A percentile compares a stretch with the other conserved stretches of the same genome.
Evolutionary conservation across 1,140 invertebrate species (phyloP).

Genomic region (Kradibia gibbosae): DNA sequence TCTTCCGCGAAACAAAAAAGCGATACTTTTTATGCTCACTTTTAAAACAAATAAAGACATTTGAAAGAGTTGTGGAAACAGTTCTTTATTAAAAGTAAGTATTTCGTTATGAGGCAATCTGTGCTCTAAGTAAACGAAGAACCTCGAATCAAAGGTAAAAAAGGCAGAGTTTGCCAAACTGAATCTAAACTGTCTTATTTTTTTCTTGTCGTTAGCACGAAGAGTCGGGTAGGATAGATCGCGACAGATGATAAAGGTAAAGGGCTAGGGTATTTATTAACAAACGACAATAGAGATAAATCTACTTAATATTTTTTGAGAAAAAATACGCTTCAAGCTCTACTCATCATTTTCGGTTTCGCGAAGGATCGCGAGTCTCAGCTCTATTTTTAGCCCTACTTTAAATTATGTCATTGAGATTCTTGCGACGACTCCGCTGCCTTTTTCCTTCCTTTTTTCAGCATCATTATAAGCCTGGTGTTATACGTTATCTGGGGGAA

Average conservation of each 20-base stretch:
- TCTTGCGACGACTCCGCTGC: background rate
- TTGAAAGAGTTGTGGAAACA: slow-evolving; percentile 4
- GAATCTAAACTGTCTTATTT: slow-evolving; percentile 4
- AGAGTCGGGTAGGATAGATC: background rate
- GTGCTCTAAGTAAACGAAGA: background rate
- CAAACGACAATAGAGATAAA: background rate
- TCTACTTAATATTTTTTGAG: slow-evolving; percentile 13
- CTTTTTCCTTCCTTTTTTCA: background rate
- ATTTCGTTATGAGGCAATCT: background rate
- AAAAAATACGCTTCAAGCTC: background rate
- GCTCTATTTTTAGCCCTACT: slow-evolving; percentile 10
- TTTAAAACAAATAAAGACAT: background rate
- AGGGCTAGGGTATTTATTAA: background rate
- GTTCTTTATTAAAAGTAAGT: background rate
- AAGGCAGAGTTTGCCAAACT: background rate
- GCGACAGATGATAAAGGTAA: background rate
- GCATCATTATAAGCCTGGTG: slow-evolving; percentile 19
- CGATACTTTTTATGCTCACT: background rate
- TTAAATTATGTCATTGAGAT: slow-evolving; percentile 27
- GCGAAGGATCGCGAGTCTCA: background rate
- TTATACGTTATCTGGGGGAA: slow-evolving; percentile 3
- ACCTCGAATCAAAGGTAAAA: background rate
- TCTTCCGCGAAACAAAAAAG: background rate
- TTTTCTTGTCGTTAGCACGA: background rate
- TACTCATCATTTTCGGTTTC: background rate